These are phyloP conservation scores for Caenorhabditis elegans DNA, from an alignment of 1,140 invertebrate genomes.

Conservation along the genomic window DNA sequence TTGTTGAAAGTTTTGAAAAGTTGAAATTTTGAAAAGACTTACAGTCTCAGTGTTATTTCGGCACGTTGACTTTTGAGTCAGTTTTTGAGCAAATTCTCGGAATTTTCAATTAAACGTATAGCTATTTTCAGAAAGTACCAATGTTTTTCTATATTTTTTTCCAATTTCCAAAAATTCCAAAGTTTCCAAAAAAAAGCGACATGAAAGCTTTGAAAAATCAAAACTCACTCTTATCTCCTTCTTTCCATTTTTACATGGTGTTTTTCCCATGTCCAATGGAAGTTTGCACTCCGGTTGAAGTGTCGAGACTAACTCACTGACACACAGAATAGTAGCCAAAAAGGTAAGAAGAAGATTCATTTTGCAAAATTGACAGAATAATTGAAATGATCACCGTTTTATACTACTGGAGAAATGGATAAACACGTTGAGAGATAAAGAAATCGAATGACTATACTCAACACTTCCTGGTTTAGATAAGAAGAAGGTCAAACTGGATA, in stretches of 20 bases:
- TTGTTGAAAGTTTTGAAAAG: too few relatives aligned
- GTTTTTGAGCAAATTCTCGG: too few relatives aligned
- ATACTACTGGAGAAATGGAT: background rate
- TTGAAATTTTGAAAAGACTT: too few relatives aligned
- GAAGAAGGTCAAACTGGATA: conserved; percentile 6
- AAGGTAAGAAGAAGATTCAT: background rate
- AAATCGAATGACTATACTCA: background rate
- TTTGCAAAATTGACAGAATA: background rate
- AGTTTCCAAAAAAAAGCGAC: too few relatives aligned
- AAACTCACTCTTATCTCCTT: conserved; percentile 2
- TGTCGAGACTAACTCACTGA: background rate
- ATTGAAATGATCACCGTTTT: background rate
- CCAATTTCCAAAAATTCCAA: too few relatives aligned
- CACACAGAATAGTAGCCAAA: background rate
- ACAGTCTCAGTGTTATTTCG: background rate
- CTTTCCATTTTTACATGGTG: background rate
- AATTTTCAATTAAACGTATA: too few relatives aligned
- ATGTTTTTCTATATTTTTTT: too few relatives aligned
- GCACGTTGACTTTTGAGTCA: too few relatives aligned
- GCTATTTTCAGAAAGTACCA: too few relatives aligned
- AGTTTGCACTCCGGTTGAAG: background rate
- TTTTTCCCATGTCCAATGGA: background rate
- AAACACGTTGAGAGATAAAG: background rate
- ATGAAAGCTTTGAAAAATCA: background rate
- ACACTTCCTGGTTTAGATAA: background rate